A percentile compares a stretch with the other conserved stretches of the same genome.
Evolutionary conservation across 2,888 invertebrate species (phyloP).

Genomic region (Andrena haemorrhoa): DNA sequence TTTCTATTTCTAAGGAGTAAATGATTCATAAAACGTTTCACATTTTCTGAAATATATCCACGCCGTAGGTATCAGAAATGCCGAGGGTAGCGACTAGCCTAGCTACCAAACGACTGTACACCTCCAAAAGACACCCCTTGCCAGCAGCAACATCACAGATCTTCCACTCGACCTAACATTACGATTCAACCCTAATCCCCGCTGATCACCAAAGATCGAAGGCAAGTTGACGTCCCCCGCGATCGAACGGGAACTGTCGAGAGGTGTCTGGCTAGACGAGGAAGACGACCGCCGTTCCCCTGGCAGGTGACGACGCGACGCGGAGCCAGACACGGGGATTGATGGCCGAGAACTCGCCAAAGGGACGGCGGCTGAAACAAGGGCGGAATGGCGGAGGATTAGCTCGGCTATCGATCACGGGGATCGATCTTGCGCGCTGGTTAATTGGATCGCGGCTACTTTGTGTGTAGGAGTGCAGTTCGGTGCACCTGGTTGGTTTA

Average conservation of each 20-base stretch:
- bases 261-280: not conserved
- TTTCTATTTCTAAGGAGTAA: no score
- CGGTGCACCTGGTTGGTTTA: constrained; percentile 52
- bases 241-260: not conserved
- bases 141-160: not conserved
- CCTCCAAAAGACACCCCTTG: not conserved
- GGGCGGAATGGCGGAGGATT: constrained; percentile 34
- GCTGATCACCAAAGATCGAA: not conserved
- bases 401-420: constrained; percentile 56
- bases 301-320: constrained; percentile 67
- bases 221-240: not conserved
- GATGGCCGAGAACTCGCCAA: constrained; percentile 72
- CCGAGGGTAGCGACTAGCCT: no score
- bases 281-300: constrained; percentile 16
- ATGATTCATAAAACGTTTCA: no score
- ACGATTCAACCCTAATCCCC: not conserved
- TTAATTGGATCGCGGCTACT: constrained; percentile 69
- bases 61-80: no score
- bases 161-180: not conserved
- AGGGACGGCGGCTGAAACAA: constrained; percentile 49
- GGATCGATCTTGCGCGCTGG: constrained; percentile 59
- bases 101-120: no score
- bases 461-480: constrained; percentile 36
- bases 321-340: constrained; percentile 72
- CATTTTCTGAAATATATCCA: no score